Base-by-base conservation (phyloP, 64 coral and sea anemone species). In the Montipora foliosa region DNA sequence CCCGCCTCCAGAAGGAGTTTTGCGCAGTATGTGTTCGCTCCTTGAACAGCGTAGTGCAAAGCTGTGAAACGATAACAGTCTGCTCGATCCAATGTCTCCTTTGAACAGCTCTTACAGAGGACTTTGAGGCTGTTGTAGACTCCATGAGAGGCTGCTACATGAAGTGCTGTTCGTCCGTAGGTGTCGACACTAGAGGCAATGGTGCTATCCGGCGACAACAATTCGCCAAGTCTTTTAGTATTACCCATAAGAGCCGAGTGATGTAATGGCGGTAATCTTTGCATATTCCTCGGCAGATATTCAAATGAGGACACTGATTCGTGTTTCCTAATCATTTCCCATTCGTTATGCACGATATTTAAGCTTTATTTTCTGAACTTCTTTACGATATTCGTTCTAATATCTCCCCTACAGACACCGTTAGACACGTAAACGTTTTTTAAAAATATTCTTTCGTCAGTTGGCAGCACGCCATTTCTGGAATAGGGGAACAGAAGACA, bases 31-130 rank as follows among this genome's bases (percentile, higher is more conserved):
- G 67, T 85, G 20, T 84, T 75, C 15, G 90, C 67, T 62, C 78
- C 48, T 16, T 93, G 95, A 0, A 93, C 95, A 5, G 95, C 91
- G 52, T 96, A 96, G 12, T 96, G 95, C 8, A 96, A 85, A 44
- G 85, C 78, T 15, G 79, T 86, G 58, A 77, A 93, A 15, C 95
- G 86, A 72, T 86, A 96, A 53, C 52, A 83, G 20, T 96, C 95
- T 2, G 73, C 16, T 16, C 29, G 71, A 69, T 92, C 88, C 12
- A 96, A 46, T 21, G 79, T 89, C 49, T 93, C 47, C 50, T 17
- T 46, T 21, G 37, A 89, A 49, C 92, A 82, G 53, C 60, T 17
- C 51, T 82, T 74, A 21, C 92, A 94, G 8, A 94, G 66, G 47
- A 66, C 16, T 61, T 75, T 77, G 37, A 94, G 78, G 82, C 86